Evolutionary conservation across 1,140 invertebrate genomes (phyloP).

Genomic region (Drosophila triauraria): DNA sequence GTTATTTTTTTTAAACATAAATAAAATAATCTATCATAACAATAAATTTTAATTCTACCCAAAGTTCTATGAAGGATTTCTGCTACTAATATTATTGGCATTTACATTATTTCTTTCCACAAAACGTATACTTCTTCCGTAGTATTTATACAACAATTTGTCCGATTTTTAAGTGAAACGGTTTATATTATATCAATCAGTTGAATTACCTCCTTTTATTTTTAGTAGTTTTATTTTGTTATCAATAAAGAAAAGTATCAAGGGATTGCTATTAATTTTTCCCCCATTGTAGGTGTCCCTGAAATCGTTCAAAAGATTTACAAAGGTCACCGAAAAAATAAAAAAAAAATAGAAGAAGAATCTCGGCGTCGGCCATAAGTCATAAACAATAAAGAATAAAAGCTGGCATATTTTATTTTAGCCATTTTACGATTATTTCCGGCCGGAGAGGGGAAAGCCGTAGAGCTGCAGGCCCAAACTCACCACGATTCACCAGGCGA

Average conservation of each 20-base stretch:
- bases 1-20: neutral
- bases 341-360: slow-evolving; percentile 13
- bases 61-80: too few species aligned
- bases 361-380: slow-evolving; percentile 32
- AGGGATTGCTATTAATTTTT: too few species aligned
- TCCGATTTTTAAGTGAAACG: too few species aligned
- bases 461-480: slow-evolving; percentile 49
- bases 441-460: slow-evolving; percentile 44
- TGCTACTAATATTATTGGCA: too few species aligned
- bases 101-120: too few species aligned
- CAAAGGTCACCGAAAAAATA: slow-evolving; percentile 10
- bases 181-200: too few species aligned
- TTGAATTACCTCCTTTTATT: too few species aligned
- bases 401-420: slow-evolving; percentile 45
- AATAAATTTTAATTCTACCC: too few species aligned
- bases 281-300: slow-evolving; percentile 16
- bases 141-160: too few species aligned
- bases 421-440: slow-evolving; percentile 37
- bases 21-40: neutral
- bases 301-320: slow-evolving; percentile 28
- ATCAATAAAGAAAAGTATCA: too few species aligned
- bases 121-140: neutral
- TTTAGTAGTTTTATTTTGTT: too few species aligned
- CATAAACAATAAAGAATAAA: slow-evolving; percentile 27
- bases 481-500: slow-evolving; percentile 40